Base-by-base conservation (phyloP, 2,113 vertebrate species). In the Nesogale talazaci region DNA sequence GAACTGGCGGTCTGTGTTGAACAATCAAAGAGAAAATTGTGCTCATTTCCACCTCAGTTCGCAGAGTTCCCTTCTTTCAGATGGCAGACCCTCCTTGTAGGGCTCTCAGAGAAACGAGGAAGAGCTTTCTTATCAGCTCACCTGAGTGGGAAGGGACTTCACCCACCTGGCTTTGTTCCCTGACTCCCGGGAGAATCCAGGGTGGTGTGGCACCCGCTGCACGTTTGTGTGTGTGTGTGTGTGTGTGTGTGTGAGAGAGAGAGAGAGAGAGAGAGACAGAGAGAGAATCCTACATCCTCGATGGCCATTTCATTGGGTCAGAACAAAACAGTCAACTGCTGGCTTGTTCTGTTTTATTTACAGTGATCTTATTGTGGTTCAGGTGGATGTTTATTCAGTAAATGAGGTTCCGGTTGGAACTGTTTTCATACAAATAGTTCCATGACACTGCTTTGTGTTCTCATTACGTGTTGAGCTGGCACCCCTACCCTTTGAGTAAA, bases 101-200 rank as follows among this genome's bases (percentile, higher is more conserved):
- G 59, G 69, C 19, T 67, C 69, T 81, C n/a, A 74, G 5, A 75
- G 38, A 72, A 83, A 74, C 36, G 20, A 29, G 57, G 83, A 20
- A 12, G 46, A n/a, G 40, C 40, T n/a, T 36, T 38, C 78, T 75
- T 70, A 25, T 5, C 25, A 27, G 52, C 3, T 38, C 40, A 38
- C 76, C 65, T 74, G 69, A 10, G 29, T 34, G 82, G 27, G 42
- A 78, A 67, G 65, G 27, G 29, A 14, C 87, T 93, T 89, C 89
- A 80, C 57, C 23, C 42, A n/a, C 76, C 67, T 83, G n/a, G 94
- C 46, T 83, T 83, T 34, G 11, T 90, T 34, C 84, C 88, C n/a
- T 69, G 9, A 19, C 57, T 87, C 78, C 40, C 9, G 69, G 63
- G 63, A 85, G 56, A 76, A 88, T 75, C 8, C 46, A 11, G 75